These are phyloP conservation scores for Montipora capricornis DNA, from an alignment of 64 coral and sea anemone species.

Conservation along the genomic window DNA sequence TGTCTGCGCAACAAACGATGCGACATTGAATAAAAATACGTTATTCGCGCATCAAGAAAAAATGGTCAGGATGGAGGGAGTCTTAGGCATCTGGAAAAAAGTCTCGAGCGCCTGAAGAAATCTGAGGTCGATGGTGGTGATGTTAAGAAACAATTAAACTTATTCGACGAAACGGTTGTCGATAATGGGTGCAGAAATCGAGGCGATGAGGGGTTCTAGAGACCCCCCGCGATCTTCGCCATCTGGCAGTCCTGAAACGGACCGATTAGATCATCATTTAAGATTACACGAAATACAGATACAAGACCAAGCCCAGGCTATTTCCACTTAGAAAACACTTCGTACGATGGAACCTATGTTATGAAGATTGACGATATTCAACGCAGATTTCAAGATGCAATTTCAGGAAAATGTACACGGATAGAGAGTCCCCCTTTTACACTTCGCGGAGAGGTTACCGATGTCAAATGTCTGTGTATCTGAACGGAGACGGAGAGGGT, in stretches of 20 bases:
- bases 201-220: too few relatives aligned
- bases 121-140: too few relatives aligned
- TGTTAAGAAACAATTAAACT: too few relatives aligned
- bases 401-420: conserved; percentile 35
- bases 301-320: too few relatives aligned
- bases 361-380: conserved; percentile 82
- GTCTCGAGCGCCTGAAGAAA: too few relatives aligned
- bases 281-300: too few relatives aligned
- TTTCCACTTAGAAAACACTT: too few relatives aligned
- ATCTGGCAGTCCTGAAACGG: too few relatives aligned
- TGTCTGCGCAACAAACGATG: conserved; percentile 42
- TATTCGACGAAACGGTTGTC: too few relatives aligned
- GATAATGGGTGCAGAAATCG: too few relatives aligned
- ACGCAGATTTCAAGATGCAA: conserved; percentile 63
- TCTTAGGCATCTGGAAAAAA: background rate
- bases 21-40: conserved; percentile 51
- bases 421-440: conserved; percentile 85
- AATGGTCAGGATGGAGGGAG: conserved; percentile 67
- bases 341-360: conserved; percentile 70
- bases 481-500: conserved; percentile 81
- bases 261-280: too few relatives aligned
- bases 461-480: conserved; percentile 56
- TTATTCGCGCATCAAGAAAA: conserved; percentile 72
- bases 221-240: too few relatives aligned
- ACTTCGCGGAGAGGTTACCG: conserved; percentile 78